A percentile compares a stretch with the other conserved stretches of the same genome.
Conservation (phyloP, 2,797 vertebrate species). For the Limosa lapponica region DNA sequence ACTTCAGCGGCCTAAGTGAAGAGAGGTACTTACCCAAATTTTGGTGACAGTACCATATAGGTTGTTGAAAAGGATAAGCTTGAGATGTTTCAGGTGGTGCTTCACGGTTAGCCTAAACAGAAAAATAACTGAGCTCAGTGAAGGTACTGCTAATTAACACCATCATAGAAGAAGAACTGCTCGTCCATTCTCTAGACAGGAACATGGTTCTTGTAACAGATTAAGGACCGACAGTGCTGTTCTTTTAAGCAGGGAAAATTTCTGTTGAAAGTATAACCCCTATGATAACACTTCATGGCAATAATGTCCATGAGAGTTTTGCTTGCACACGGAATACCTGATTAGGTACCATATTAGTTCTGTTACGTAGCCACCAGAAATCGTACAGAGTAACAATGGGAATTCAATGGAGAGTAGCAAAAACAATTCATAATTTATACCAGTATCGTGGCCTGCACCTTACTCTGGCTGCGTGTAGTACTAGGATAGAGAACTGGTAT, state of each 20-base stretch:
- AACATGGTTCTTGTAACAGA: background rate
- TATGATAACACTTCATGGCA: fast-evolving
- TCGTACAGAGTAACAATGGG: background rate
- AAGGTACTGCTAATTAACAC: background rate
- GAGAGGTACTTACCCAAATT: background rate
- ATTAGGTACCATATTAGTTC: background rate
- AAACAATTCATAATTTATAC: background rate
- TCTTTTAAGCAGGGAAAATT: background rate
- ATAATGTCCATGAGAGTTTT: background rate
- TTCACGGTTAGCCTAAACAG: background rate
- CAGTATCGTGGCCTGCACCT: fast-evolving
- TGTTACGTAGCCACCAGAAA: background rate
- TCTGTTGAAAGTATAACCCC: background rate
- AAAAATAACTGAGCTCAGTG: background rate
- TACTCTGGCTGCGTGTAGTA: background rate
- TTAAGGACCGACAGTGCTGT: background rate
- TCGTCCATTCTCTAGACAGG: background rate
- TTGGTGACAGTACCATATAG: background rate
- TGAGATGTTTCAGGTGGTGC: background rate
- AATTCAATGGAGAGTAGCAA: background rate
- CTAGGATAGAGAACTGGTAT: background rate
- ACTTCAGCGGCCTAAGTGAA: background rate
- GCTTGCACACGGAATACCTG: background rate
- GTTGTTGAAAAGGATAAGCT: background rate
- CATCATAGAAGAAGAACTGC: background rate